Percentiles rank a stretch among this genome's conserved stretches.
phyloP scores from a whole-genome alignment of 1,140 invertebrate species.

The Rhizoglyphus robini region DNA sequence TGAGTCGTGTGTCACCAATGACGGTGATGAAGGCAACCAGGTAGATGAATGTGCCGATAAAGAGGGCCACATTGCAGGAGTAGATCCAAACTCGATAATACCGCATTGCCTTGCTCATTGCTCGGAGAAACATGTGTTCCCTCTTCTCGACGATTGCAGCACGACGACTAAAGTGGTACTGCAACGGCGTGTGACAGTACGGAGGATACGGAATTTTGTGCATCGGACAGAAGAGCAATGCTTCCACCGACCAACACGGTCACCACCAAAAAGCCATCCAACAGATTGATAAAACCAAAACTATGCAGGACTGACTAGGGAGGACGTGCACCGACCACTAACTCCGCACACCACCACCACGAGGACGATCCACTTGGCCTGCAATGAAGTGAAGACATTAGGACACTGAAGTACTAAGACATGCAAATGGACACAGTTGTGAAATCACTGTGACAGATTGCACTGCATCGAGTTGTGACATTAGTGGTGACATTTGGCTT shows the following conservation, averaged over 20 bases:
- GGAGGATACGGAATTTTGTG: background rate
- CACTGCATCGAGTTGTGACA: too few species aligned
- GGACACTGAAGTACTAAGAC: too few species aligned
- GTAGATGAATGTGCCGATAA: constrained; percentile 64
- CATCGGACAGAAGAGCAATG: background rate
- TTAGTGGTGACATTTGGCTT: too few species aligned
- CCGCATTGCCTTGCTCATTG: constrained; percentile 34
- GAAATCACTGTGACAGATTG: too few species aligned
- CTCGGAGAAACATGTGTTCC: constrained; percentile 30
- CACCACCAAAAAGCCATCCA: background rate
- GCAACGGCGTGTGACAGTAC: background rate
- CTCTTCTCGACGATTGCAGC: constrained; percentile 20
- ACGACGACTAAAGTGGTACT: constrained; percentile 22
- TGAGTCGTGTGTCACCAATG: constrained; percentile 43
- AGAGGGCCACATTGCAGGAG: constrained; percentile 70
- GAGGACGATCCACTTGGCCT: too few species aligned
- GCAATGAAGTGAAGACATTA: too few species aligned
- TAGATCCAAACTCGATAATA: constrained; percentile 87
- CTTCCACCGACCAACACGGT: background rate
- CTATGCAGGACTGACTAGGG: background rate
- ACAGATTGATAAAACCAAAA: too few species aligned
- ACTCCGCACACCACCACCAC: background rate
- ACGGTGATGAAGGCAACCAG: constrained; percentile 56
- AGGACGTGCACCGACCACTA: too few species aligned
- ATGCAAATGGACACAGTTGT: too few species aligned